phyloP scores from a whole-genome alignment of 2,797 vertebrate species.

The Coregonus sp. region DNA sequence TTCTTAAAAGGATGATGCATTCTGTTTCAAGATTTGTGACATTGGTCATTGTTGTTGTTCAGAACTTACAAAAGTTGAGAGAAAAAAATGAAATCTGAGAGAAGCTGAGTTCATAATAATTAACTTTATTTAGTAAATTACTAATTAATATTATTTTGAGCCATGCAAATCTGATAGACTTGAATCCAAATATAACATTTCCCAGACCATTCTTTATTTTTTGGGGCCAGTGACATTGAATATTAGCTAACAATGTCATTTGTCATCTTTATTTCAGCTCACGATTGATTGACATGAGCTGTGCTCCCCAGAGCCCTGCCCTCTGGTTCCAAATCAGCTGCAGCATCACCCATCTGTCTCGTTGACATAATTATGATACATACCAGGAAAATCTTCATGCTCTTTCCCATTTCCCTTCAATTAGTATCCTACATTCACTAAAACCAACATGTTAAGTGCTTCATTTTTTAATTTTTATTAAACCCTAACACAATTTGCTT shows the following conservation, averaged over 20 bases:
- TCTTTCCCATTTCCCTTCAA: not conserved
- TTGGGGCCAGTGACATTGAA: not conserved
- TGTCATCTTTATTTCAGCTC: not conserved
- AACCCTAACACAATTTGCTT: not conserved
- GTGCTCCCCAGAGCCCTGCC: not conserved
- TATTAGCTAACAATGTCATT: not conserved
- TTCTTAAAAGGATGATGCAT: no score
- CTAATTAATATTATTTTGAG: not conserved
- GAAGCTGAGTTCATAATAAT: no score
- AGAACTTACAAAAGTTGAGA: no score
- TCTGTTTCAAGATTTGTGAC: no score
- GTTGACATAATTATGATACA: not conserved
- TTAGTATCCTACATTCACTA: not conserved
- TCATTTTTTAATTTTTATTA: no score
- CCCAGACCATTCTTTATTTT: not conserved
- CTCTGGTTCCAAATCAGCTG: not conserved
- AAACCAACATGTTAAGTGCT: no score
- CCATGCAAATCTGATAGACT: not conserved
- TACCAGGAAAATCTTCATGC: not conserved
- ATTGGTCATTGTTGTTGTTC: no score
- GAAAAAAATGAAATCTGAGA: no score
- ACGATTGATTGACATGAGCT: not conserved
- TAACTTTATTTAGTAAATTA: no score
- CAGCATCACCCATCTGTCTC: not conserved
- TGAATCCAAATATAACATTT: not conserved